phyloP scores from a whole-genome alignment of 64 coral and sea anemone species.

The Astreopora myriophthalma region DNA sequence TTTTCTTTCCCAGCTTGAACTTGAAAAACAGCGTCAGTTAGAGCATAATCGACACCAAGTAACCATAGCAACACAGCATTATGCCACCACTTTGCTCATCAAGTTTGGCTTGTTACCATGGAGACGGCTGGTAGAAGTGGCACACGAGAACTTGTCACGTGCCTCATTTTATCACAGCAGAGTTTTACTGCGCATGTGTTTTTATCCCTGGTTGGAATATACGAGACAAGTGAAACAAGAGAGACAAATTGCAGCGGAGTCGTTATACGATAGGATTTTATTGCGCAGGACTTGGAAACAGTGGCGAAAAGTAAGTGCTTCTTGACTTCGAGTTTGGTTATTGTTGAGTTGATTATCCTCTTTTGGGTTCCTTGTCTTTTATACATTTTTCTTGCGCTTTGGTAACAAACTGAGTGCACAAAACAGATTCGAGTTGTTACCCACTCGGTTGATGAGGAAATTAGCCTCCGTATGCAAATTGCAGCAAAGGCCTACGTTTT shows the following conservation, averaged over 20 bases:
- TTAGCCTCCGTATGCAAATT: too few relatives aligned
- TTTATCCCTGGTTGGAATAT: slow-evolving; percentile 76
- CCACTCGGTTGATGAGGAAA: too few relatives aligned
- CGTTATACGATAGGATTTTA: slow-evolving; percentile 66
- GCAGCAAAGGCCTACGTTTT: too few relatives aligned
- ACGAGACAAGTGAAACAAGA: slow-evolving; percentile 56
- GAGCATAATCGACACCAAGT: slow-evolving; percentile 68
- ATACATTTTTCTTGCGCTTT: too few relatives aligned
- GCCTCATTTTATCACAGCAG: slow-evolving; percentile 56
- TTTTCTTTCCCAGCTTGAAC: slow-evolving; percentile 70
- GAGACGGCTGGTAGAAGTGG: slow-evolving; percentile 77
- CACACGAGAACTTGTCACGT: slow-evolving; percentile 59
- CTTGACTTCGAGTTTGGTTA: background rate
- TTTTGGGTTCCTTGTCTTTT: background rate
- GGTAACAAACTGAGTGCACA: too few relatives aligned
- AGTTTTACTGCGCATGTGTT: slow-evolving; percentile 49
- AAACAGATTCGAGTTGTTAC: too few relatives aligned
- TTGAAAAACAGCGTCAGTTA: slow-evolving; percentile 85
- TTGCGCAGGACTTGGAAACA: slow-evolving; percentile 77
- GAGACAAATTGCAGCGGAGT: slow-evolving; percentile 71
- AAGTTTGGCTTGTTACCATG: slow-evolving; percentile 93
- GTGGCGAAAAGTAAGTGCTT: slow-evolving; percentile 83
- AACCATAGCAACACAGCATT: slow-evolving; percentile 74
- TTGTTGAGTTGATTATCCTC: background rate
- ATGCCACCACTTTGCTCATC: slow-evolving; percentile 49